phyloP scores from a whole-genome alignment of 2,113 vertebrate genomes.

The Oreochromis niloticus region DNA sequence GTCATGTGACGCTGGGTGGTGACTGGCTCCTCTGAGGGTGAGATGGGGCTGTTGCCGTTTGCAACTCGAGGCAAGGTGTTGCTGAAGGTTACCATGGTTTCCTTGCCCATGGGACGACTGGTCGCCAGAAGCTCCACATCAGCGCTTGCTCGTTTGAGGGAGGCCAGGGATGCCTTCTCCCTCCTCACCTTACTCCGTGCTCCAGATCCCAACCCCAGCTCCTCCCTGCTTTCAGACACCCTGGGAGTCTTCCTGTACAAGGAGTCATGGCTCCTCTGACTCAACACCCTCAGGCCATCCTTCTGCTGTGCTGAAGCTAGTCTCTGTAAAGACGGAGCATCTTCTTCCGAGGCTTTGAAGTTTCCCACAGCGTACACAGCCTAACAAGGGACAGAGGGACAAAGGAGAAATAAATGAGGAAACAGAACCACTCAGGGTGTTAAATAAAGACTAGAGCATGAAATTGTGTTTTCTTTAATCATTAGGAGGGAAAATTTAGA shows the following conservation, averaged over 20 bases:
- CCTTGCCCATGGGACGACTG: slow-evolving; percentile 93
- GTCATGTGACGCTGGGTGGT: slow-evolving; percentile 81
- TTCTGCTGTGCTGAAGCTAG: slow-evolving; percentile 60
- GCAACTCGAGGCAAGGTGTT: slow-evolving; percentile 90
- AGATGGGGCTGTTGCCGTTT: slow-evolving; percentile 67
- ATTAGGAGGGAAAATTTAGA: neutral
- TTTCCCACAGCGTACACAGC: slow-evolving; percentile 91
- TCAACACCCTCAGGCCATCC: slow-evolving; percentile 82
- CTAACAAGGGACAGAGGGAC: slow-evolving; percentile 56
- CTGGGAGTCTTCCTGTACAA: slow-evolving; percentile 91
- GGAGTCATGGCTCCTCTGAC: slow-evolving; percentile 86
- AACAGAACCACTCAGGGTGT: neutral
- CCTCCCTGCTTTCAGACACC: slow-evolving; percentile 87
- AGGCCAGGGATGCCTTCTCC: slow-evolving; percentile 88
- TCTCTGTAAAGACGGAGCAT: neutral
- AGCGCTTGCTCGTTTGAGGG: slow-evolving; percentile 89
- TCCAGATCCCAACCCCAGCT: slow-evolving; percentile 79
- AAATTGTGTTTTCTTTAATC: slow-evolving; percentile 29
- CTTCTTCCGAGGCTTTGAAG: slow-evolving; percentile 82
- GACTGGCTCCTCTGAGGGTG: slow-evolving; percentile 78
- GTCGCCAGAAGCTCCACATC: slow-evolving; percentile 92
- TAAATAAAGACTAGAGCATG: neutral
- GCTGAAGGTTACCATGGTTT: slow-evolving; percentile 98
- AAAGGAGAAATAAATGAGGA: neutral
- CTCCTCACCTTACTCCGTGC: slow-evolving; percentile 71